phyloP scores from a whole-genome alignment of 2,888 invertebrate species.

The Protophormia terraenovae region DNA sequence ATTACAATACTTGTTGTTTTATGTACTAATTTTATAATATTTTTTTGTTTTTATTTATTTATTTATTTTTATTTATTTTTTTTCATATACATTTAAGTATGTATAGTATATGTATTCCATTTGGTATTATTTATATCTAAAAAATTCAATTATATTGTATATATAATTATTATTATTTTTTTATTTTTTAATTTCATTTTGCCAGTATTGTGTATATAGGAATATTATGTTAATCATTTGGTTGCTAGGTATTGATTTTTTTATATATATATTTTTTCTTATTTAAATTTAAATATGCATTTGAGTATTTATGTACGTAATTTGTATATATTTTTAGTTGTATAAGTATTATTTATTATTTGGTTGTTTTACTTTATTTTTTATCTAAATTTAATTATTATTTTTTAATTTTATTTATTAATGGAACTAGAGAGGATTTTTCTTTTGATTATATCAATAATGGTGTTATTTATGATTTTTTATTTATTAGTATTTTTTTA shows the following conservation, averaged over 20 bases:
- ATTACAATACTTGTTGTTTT: slow-evolving; percentile 43
- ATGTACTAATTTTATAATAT: not conserved
- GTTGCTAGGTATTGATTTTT: slow-evolving; percentile 68
- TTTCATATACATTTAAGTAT: slow-evolving; percentile 36
- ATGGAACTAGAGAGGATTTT: slow-evolving; percentile 49
- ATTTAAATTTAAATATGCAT: slow-evolving; percentile 64
- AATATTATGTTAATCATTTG: slow-evolving; percentile 74
- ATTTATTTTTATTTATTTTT: too few relatives aligned
- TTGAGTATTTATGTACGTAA: slow-evolving; percentile 32
- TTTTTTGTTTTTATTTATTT: not conserved
- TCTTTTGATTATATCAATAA: slow-evolving; percentile 53
- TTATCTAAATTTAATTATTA: not conserved
- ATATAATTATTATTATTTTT: slow-evolving; percentile 37
- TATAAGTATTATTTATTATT: slow-evolving; percentile 39
- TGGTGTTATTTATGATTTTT: slow-evolving; percentile 45
- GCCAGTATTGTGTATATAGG: slow-evolving; percentile 74
- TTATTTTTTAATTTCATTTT: slow-evolving; percentile 29
- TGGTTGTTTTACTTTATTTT: slow-evolving; percentile 7
- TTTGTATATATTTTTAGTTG: slow-evolving; percentile 48
- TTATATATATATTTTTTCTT: slow-evolving; percentile 32
- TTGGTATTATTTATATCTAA: slow-evolving; percentile 44
- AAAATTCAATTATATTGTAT: slow-evolving; percentile 38
- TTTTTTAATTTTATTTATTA: slow-evolving; percentile 27
- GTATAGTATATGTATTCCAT: slow-evolving; percentile 40
- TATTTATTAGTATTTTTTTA: not conserved